Evolutionary conservation across 1,140 invertebrate species (phyloP).

Genomic region (Grapholita molesta): DNA sequence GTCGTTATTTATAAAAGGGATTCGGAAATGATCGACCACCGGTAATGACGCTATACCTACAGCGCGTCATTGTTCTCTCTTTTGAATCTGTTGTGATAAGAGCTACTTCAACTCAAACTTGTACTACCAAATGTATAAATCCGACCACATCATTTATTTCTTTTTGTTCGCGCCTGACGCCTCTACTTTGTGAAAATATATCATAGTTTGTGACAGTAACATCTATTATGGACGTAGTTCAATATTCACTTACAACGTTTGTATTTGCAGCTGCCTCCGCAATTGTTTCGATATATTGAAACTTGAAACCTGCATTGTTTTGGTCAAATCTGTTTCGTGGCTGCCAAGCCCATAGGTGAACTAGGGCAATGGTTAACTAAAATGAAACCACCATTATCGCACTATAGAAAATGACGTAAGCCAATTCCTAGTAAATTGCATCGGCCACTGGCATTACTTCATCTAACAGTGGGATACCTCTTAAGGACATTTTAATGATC

Average conservation of each 20-base stretch:
- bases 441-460: slow-evolving; percentile 47
- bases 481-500: slow-evolving; percentile 41
- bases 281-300: slow-evolving; percentile 56
- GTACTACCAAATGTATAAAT: slow-evolving; percentile 63
- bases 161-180: slow-evolving; percentile 58
- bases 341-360: slow-evolving; percentile 50
- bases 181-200: slow-evolving; percentile 63
- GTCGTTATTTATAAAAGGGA: slow-evolving; percentile 19
- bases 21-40: slow-evolving; percentile 37
- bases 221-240: background rate
- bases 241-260: background rate
- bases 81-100: slow-evolving; percentile 72
- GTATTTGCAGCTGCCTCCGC: slow-evolving; percentile 37
- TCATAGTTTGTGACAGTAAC: slow-evolving; percentile 28
- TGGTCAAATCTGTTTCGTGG: slow-evolving; percentile 49
- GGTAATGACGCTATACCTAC: slow-evolving; percentile 46
- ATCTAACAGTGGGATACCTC: slow-evolving; percentile 44
- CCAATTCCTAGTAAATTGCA: slow-evolving; percentile 41
- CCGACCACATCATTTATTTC: slow-evolving; percentile 64
- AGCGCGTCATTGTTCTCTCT: slow-evolving; percentile 67
- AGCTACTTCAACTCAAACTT: slow-evolving; percentile 52
- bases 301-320: slow-evolving; percentile 40
- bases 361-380: slow-evolving; percentile 56
- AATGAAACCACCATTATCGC: slow-evolving; percentile 62
- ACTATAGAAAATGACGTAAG: slow-evolving; percentile 58